Base-by-base conservation (phyloP, 2,888 invertebrate genomes). In the Sphaerophoria taeniata region DNA sequence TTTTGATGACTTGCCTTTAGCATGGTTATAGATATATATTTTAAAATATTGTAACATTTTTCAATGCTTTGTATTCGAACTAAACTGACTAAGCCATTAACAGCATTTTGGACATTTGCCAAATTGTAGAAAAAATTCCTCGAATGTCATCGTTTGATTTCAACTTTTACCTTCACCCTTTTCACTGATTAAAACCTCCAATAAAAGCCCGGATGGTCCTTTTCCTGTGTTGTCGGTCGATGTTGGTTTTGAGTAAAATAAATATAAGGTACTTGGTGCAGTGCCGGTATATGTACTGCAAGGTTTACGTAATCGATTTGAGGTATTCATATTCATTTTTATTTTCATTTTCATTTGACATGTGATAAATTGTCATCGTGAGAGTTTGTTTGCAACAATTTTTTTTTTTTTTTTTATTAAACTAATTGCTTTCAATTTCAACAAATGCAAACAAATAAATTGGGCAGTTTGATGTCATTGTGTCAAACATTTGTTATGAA, bases 101-200 rank as follows among this genome's bases (percentile, higher is more conserved):
- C 60, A 61, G 31, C 31, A 43, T 61, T 61, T 73, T 53, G 73
- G 63, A 63, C 16, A 63, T 24, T 73, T 72, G 73, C 63, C 75
- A 67, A 58, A 31, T 2, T 24, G 24, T 24, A 24, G n/a, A 24
- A 16, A 67, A 51, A 55, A 16, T 34, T 55, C 55, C 34, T 65
- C 65, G 43, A 69, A 58, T 75, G 75, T 75, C 75, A 67, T 67
- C 56, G 53, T 74, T 53, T 74, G 55, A 63, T 55, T 63, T 55
- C 39, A n/a, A 24, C 24, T 69, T 58, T 58, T 60, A n/a, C 75
- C 75, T 75, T 75, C 75, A 60, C 75, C 67, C 67, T 39, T 74
- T 49, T 49, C 34, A 36, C 39, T 51, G 72, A 47, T 47, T 72
- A 49, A 60, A 56, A 55, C 24, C 24, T 24, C 16, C 11, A 60